Percentiles rank a stretch among this genome's conserved stretches.
These are phyloP conservation scores for Microplitis demolitor DNA, from an alignment of 1,140 invertebrate species.

Conservation along the genomic window DNA sequence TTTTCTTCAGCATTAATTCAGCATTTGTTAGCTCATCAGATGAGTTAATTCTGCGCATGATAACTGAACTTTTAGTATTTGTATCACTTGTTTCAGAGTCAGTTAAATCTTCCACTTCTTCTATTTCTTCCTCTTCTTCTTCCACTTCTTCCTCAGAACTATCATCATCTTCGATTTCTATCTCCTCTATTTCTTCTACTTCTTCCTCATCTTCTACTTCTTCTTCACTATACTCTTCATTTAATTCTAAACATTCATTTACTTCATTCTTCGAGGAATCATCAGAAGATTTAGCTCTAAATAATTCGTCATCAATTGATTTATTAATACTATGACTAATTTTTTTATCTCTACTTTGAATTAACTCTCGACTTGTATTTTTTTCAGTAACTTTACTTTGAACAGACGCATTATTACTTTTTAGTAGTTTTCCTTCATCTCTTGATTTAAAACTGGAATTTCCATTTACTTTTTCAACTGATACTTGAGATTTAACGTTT, in stretches of 20 bases:
- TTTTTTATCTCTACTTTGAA: no score
- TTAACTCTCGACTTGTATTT: no score
- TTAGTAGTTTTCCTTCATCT: no score
- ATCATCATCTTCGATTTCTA: slow-evolving; percentile 38
- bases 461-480: no score
- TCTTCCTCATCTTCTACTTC: slow-evolving; percentile 41
- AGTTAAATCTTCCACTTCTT: slow-evolving; percentile 28
- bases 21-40: slow-evolving; percentile 22
- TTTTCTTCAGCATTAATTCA: slow-evolving; percentile 20
- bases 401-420: no score
- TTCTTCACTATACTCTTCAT: slow-evolving; percentile 54
- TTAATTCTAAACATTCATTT: slow-evolving; percentile 29
- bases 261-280: not conserved
- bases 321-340: not conserved
- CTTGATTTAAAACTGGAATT: no score
- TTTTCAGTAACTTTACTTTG: not conserved
- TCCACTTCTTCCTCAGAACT: slow-evolving; percentile 29
- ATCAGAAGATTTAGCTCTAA: slow-evolving; percentile 19
- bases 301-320: not conserved
- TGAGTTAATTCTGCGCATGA: not conserved
- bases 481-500: not conserved
- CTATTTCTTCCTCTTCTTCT: slow-evolving; percentile 32
- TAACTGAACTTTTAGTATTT: not conserved
- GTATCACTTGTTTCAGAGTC: slow-evolving; percentile 24
- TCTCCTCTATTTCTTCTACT: slow-evolving; percentile 35